Evolutionary conservation across 1,140 invertebrate genomes (phyloP), one percentile per base, ranked within the genome.

Genomic region (Penaeus japonicus): DNA sequence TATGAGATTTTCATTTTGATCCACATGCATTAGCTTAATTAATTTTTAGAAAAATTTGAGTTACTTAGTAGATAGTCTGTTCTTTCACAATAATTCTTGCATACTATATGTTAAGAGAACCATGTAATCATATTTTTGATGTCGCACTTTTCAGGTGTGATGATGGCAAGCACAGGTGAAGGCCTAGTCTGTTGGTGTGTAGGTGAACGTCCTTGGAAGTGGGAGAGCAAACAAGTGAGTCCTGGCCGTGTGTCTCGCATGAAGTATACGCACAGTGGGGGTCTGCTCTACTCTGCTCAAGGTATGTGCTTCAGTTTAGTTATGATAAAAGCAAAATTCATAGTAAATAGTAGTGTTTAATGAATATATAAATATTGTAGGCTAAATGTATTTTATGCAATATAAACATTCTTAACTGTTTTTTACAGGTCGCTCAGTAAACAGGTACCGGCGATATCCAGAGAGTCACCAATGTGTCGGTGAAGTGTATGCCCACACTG

Each of bases 141-240:
- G 5, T 24, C 3, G n/a, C n/a, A 30, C n/a, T 7, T 73, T 77
- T 35, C 65, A 88, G 87, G 87, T 84, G 87, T 88, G 53, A 55
- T 88, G 80, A 77, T 88, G 80, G 87, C 81, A n/a, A 88, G 59
- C 70, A 78, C 87, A 35, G 87, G 87, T 27, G 87, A 88, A 77
- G 87, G 87, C n/a, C 70, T 88, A 35, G 87, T 88, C 70, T 88
- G 78, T 30, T 88, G 87, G 87, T 82, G 87, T 57, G 87, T 88
- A 12, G 87, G 87, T n/a, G 55, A 84, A 65, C 65, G 73, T 27
- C 87, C 87, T 10, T 88, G 87, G 87, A 88, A 88, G 81, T 84
- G 80, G 80, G 87, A 88, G 80, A 78, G 59, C 12, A 65, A 88
- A 35, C 65, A 75, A n/a, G 81, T 88, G 3, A 53, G 81, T 77